Conservation (phyloP, 2,888 invertebrate genomes). For the Melinaea menophilus region DNA sequence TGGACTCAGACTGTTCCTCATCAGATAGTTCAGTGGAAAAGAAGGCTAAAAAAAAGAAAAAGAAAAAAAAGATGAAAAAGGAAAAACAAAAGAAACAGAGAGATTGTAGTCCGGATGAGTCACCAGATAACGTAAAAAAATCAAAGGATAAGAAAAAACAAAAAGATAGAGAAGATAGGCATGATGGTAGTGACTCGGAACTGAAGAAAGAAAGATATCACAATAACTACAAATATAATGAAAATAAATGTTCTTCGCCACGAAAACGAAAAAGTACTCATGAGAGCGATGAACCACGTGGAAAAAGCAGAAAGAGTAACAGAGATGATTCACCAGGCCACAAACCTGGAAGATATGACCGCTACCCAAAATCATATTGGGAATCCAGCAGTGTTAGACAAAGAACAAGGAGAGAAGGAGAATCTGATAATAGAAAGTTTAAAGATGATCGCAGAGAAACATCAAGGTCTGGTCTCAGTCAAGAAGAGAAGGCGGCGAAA, state of each 20-base stretch:
- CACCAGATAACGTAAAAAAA: conserved; percentile 39
- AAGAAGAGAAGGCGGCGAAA: conserved; percentile 78
- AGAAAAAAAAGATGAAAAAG: conserved; percentile 51
- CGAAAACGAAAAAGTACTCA: conserved; percentile 36
- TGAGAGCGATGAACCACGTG: conserved; percentile 35
- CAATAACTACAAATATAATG: conserved; percentile 10
- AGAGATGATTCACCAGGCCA: conserved; percentile 14
- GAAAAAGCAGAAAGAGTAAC: conserved; percentile 25
- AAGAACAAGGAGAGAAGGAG: conserved; percentile 28
- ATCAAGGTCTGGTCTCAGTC: conserved; percentile 42
- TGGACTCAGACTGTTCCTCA: conserved; percentile 55
- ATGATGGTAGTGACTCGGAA: conserved; percentile 15
- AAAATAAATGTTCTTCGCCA: conserved; percentile 35
- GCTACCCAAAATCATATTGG: conserved; percentile 12
- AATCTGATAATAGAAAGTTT: conserved; percentile 4
- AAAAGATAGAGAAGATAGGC: conserved; percentile 25
- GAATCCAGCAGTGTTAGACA: conserved; percentile 34
- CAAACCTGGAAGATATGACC: conserved; percentile 14
- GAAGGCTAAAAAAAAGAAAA: conserved; percentile 42
- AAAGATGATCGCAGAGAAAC: conserved; percentile 27
- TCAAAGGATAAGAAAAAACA: conserved; percentile 40
- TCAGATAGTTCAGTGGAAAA: conserved; percentile 46
- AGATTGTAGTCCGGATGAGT: conserved; percentile 20
- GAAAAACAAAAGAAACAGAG: conserved; percentile 42
- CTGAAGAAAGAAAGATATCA: conserved; percentile 9